Evolutionary conservation across 1,140 invertebrate genomes (phyloP), one percentile per base, ranked within the genome.

Genomic region (Lepidostoma basale): DNA sequence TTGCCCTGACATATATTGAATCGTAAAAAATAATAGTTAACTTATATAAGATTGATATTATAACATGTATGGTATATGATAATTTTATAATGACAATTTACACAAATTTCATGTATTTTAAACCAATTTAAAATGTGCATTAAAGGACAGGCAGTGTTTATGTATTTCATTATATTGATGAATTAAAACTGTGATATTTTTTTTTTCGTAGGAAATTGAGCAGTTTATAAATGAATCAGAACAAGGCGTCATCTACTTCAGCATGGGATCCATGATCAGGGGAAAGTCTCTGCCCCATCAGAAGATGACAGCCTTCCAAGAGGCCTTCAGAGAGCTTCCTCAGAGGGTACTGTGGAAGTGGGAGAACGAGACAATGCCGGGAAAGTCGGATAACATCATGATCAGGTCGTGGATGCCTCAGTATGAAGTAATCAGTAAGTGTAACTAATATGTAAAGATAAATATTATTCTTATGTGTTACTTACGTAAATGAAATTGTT

Each of bases 321-420:
- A 80, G 6, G 83, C 84, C 1, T 87, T 88, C 66, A 77, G 79
- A 14, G 80, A 76, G 49, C 75, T 88, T 5, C 83, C 83, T 12
- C 84, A 88, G 69, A 81, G 82, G 59, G 81, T 89, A 0, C 64
- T 90, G 6, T 89, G 87, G 87, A 89, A 90, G 75, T 85, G 84
- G 73, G 88, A 89, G 72, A 80, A 84, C 42, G 79, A 80, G 3
- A 79, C 74, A 0, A 75, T 87, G 62, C 74, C 76, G 1, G 76
- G 77, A 71, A 75, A 79, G 60, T 69, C 69, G 62, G 65, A 80
- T 1, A 88, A 90, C 75, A 80, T 91, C 2, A 83, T 86, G 67
- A 77, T 85, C 18, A 76, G 77, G 4, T 83, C 84, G 39, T 90
- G 89, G 88, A 74, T 89, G 62, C 88, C 88, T 0, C 88, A 90